Evolutionary conservation across 2,797 vertebrate genomes (phyloP), one percentile per base, ranked within the genome.

Genomic region (Manis pentadactyla): DNA sequence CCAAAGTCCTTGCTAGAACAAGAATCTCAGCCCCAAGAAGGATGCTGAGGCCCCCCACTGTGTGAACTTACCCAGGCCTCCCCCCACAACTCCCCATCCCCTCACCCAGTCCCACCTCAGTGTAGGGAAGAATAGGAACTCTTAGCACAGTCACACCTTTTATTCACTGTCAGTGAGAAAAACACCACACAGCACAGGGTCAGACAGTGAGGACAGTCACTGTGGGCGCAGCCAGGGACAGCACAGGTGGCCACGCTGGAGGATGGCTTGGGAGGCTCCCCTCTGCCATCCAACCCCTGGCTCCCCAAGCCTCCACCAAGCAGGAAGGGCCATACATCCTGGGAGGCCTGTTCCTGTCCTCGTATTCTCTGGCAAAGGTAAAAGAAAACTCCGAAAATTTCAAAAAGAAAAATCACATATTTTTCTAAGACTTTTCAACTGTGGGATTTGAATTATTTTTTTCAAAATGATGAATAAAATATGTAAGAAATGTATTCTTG

Each of bases 111-210:
- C 64, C 49, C 31, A 6, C 11, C 86, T 75, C 42, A 64, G 53
- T 1, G 46, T n/a, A 96, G 29, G 46, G n/a, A 97, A 87, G 81
- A 96, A 51, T 31, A 87, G 71, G 25, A 86, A 11, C 2, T 69
- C n/a, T 74, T 18, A 34, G 27, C 57, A 94, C 6, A 77, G 77
- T 96, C 88, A 97, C 93, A 78, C 86, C 75, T 96, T 98, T 98
- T 98, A 98, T 98, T 98, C 88, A 84, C 78, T 82, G 91, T 96
- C 88, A 94, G 96, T 97, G 95, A 49, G 63, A 92, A 51, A 93
- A 42, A 97, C 85, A 94, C 71, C 91, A 95, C 63, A 93, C 14
- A 77, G 90, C 94, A 96, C 86, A 91, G 90, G 83, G 39, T 79
- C 15, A 17, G 27, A 85, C 88, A 90, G 77, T 81, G 95, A 95